Evolutionary conservation across 2,888 invertebrate genomes (phyloP).

Genomic region (Cataglyphis albicans): DNA sequence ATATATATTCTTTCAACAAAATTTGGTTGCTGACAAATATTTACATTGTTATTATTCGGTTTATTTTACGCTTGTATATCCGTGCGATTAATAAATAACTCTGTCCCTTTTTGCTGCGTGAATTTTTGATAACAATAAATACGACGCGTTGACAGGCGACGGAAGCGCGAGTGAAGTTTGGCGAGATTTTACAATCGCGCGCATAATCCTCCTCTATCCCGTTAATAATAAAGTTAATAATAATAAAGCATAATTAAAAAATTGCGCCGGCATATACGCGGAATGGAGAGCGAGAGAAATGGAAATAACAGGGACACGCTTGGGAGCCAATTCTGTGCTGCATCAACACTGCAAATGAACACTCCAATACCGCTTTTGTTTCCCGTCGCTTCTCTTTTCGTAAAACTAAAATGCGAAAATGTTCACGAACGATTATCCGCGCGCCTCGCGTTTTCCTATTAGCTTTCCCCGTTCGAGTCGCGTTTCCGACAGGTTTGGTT

Average conservation of each 20-base stretch:
- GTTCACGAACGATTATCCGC: conserved; percentile 52
- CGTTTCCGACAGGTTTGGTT: conserved; percentile 37
- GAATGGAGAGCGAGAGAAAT: conserved; percentile 13
- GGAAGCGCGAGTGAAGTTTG: neutral
- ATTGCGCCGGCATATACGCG: neutral
- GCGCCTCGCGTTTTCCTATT: conserved; percentile 35
- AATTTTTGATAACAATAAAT: conserved; percentile 48
- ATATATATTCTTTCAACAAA: neutral
- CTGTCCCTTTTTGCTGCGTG: conserved; percentile 19
- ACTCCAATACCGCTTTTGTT: conserved; percentile 47
- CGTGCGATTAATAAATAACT: conserved; percentile 47
- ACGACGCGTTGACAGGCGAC: conserved; percentile 9
- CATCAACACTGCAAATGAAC: conserved; percentile 39
- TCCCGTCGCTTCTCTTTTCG: conserved; percentile 26
- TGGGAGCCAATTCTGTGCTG: neutral
- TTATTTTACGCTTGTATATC: conserved; percentile 26
- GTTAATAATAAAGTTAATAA: conserved; percentile 53
- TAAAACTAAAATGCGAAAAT: conserved; percentile 44
- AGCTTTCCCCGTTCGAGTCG: conserved; percentile 4
- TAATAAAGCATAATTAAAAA: conserved; percentile 41
- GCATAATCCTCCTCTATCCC: neutral
- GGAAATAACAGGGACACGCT: conserved; percentile 28
- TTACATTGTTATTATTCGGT: conserved; percentile 17
- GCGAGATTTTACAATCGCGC: conserved; percentile 35
- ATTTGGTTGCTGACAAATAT: conserved; percentile 3